phyloP scores from a whole-genome alignment of 2,797 vertebrate species.

The Diglossa cyanea region DNA sequence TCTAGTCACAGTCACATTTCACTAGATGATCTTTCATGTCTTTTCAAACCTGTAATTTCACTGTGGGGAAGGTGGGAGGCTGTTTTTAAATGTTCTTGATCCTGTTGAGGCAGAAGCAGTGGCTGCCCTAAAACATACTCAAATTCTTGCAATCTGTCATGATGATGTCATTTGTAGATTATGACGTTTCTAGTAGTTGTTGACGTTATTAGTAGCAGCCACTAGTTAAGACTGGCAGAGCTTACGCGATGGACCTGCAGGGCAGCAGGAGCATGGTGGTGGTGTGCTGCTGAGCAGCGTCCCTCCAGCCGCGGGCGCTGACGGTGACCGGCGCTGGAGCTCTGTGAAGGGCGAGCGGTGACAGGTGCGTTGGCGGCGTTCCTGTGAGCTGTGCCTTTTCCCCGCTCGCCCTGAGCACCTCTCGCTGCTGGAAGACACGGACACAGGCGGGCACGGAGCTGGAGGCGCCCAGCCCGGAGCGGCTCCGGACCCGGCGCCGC shows the following conservation, averaged over 20 bases:
- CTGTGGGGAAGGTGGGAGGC: rapidly evolving
- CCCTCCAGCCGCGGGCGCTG: not conserved
- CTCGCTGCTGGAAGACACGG: not conserved
- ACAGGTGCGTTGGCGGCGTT: not conserved
- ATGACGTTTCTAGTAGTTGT: not conserved
- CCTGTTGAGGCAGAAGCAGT: not conserved
- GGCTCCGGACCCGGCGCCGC: not conserved
- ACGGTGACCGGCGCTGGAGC: rapidly evolving
- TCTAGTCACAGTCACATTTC: not conserved
- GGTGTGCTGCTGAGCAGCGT: rapidly evolving
- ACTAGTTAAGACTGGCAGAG: not conserved
- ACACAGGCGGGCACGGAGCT: rapidly evolving
- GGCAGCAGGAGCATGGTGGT: too few relatives aligned
- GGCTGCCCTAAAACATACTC: not conserved
- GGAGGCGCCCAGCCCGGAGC: rapidly evolving
- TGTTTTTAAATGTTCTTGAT: not conserved
- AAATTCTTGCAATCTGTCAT: not conserved
- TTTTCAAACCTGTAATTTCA: not conserved
- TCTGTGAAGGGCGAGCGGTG: not conserved
- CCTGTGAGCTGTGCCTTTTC: not conserved
- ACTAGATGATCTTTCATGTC: not conserved
- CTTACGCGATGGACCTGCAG: rapidly evolving
- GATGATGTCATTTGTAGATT: too few relatives aligned
- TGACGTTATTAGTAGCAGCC: not conserved
- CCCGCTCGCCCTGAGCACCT: too few relatives aligned